Percentiles rank a stretch among this genome's conserved stretches.
phyloP scores from a whole-genome alignment of 2,888 invertebrate genomes.

The Drosophila yooni region DNA sequence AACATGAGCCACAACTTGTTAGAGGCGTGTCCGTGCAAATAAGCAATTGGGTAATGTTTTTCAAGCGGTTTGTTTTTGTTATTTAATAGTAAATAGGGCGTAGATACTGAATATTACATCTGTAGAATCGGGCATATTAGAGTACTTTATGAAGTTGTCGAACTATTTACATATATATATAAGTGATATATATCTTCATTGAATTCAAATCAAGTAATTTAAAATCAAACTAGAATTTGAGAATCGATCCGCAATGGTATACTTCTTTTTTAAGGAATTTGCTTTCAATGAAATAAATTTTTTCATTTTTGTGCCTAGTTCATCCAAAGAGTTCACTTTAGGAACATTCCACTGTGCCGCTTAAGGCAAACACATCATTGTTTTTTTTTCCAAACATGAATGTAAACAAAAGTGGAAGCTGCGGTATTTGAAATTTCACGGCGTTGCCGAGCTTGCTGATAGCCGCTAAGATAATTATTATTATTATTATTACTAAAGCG shows the following conservation, averaged over 20 bases:
- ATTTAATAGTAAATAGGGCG: not conserved
- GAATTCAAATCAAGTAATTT: not conserved
- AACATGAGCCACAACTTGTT: conserved; percentile 24
- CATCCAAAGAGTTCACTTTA: not conserved
- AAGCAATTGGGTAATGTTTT: not conserved
- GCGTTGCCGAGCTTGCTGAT: conserved; percentile 50
- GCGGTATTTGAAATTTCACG: conserved; percentile 57
- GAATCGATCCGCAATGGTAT: not conserved
- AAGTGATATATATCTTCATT: not conserved
- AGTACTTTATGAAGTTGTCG: too few species aligned
- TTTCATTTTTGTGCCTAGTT: too few species aligned
- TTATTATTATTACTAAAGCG: conserved; percentile 31
- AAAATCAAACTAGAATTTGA: not conserved
- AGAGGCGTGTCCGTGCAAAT: conserved; percentile 12
- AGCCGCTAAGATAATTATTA: conserved; percentile 28
- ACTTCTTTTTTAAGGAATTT: not conserved
- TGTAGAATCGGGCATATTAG: not conserved
- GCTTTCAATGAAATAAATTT: not conserved
- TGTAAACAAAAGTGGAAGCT: conserved; percentile 73
- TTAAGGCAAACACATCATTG: conserved; percentile 46
- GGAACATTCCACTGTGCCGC: conserved; percentile 23
- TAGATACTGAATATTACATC: not conserved
- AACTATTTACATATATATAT: not conserved
- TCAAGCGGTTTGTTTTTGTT: not conserved
- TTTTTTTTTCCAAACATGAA: conserved; percentile 40